Percentiles rank a stretch among this genome's conserved stretches.
phyloP scores from a whole-genome alignment of 1,140 invertebrate genomes.

The Heliconius congener region DNA sequence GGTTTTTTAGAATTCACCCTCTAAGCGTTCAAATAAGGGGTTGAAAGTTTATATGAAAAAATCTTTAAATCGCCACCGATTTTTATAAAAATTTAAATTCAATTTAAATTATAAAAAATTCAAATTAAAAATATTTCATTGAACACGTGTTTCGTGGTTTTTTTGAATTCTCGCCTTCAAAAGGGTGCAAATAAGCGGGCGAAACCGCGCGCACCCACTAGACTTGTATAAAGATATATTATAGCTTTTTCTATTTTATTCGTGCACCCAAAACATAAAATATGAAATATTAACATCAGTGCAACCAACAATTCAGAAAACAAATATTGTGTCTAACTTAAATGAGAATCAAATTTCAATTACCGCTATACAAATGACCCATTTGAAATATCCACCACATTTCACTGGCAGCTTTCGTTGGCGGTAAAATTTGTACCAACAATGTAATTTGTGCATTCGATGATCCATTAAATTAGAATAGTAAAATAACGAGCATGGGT shows the following conservation, averaged over 20 bases:
- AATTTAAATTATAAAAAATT: too few relatives aligned
- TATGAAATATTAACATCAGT: background rate
- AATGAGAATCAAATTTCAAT: constrained; percentile 11
- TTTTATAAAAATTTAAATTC: too few relatives aligned
- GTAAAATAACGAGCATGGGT: constrained; percentile 39
- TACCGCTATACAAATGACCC: background rate
- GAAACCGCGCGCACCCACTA: too few relatives aligned
- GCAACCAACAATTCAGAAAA: background rate
- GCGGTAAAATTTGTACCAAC: constrained; percentile 17
- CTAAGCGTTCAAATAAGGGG: too few relatives aligned
- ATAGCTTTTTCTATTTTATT: background rate
- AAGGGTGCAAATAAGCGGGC: too few relatives aligned
- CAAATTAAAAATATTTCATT: too few relatives aligned
- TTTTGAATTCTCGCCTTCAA: too few relatives aligned
- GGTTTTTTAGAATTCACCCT: too few relatives aligned
- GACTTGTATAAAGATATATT: background rate
- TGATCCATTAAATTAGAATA: constrained; percentile 45
- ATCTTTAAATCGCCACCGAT: too few relatives aligned
- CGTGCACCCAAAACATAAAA: background rate
- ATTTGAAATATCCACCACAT: constrained; percentile 19
- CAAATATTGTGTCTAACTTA: constrained; percentile 6
- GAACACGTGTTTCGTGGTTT: too few relatives aligned
- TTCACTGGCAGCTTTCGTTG: constrained; percentile 16
- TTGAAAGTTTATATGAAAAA: too few relatives aligned
- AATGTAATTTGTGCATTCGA: constrained; percentile 32